Conservation (phyloP, 92 coral and sea anemone species). For the Scolanthus callimorphus region DNA sequence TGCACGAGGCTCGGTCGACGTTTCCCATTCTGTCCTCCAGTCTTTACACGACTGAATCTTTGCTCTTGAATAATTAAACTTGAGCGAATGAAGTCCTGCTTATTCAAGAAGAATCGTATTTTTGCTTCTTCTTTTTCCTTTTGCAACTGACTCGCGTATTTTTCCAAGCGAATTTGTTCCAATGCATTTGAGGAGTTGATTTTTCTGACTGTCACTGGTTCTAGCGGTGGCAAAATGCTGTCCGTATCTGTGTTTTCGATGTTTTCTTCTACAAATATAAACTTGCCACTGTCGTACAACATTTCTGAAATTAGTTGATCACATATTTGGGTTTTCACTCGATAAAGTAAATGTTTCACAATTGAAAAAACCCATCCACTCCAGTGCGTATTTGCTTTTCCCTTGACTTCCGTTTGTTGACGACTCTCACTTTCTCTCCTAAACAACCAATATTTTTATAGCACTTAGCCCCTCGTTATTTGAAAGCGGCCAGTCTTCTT, state of each 20-base stretch:
- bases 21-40: background rate
- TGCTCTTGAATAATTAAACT: constrained; percentile 31
- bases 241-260: constrained; percentile 22
- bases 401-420: background rate
- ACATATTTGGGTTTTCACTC: background rate
- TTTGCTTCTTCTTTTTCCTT: constrained; percentile 42
- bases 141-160: constrained; percentile 28
- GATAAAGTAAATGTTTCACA: background rate
- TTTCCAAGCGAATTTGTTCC: constrained; percentile 34
- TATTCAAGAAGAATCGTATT: constrained; percentile 19
- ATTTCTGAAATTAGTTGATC: background rate
- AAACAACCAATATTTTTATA: background rate
- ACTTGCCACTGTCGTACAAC: background rate
- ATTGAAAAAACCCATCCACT: background rate
- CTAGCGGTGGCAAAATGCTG: constrained; percentile 39
- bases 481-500: background rate
- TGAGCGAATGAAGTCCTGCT: constrained; percentile 31
- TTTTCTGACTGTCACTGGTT: constrained; percentile 29
- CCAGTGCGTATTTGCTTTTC: background rate
- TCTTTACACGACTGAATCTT: background rate
- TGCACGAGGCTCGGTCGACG: background rate
- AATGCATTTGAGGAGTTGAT: constrained; percentile 23
- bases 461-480: background rate
- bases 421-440: background rate
- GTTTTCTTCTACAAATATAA: background rate